Evolutionary conservation across 2,113 vertebrate genomes (phyloP), one percentile per base, ranked within the genome.

Genomic region (Naja naja): DNA sequence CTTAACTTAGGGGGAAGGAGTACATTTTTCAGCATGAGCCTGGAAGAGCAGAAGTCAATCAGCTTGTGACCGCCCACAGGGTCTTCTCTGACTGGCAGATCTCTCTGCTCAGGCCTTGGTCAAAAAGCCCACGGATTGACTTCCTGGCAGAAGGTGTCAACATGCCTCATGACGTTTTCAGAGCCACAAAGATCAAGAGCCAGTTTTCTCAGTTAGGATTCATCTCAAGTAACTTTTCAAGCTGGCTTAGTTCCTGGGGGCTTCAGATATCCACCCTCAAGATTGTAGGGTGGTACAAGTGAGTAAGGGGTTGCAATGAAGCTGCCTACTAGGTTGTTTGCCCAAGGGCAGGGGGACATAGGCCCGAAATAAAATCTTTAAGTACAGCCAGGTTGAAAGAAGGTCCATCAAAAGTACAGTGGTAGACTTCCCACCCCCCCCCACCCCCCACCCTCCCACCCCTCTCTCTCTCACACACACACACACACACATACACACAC

Each of bases 341-440:
- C 74, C 74, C 18, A 3, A 3, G 74, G 20, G 7, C 34, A 81
- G 74, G 90, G 94, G 94, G 95, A 94, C 94, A 94, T 93, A 94
- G 96, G 94, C 94, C 95, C 94, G 95, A 96, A 96, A 96, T 95
- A 96, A 96, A 96, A 95, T 94, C 95, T 94, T 96, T 96, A 95
- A 94, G 54, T 87, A 94, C 94, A 85, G 16, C 7, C 4, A 95
- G 91, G 95, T 95, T 94, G 94, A 94, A 95, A 95, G 93, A 95
- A 94, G 92, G 95, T 12, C 69, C 47, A 1, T 25, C 7, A 86
- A 90, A 58, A 87, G 94, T 4, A 0, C 34, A 92, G 39, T 18
- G 8, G 49, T 52, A 52, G 49, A 12, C 92, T 94, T 94, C 88
- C 87, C 25, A 52, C 47, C 47, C 47, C 47, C 1, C 47, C 47